Base-by-base conservation (phyloP, 2,888 invertebrate species). In the Girardia tigrina region DNA sequence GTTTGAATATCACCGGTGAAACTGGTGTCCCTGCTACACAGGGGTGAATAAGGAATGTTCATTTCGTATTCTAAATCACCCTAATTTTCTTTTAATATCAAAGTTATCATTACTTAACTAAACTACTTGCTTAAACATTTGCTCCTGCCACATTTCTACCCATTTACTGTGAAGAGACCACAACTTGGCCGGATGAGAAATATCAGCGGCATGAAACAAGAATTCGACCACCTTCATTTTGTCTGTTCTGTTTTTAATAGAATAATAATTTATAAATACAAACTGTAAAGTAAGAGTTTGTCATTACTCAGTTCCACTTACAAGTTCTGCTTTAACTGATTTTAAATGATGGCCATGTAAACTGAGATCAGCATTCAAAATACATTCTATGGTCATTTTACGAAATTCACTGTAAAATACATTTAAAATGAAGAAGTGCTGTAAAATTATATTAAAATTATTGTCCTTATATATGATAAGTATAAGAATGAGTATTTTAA, bases 341-440 rank as follows among this genome's bases (percentile, higher is more conserved):
- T 56, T 56, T 16, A 56, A 56, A 56, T 56, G 56, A n/a, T 56
- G n/a, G 23, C n/a, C n/a, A 56, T 56, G 56, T 56, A 20, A 23
- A 56, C 8, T 12, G n/a, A 12, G 56, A 56, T 56, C 56, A 8
- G 8, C 4, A 56, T n/a, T 56, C n/a, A 56, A n/a, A 4, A 56
- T 23, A 56, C 56, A 56, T 16, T 56, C 56, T 20, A 56, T 56
- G 23, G 23, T 23, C 2, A 2, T 12, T 56, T 56, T 56, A 16
- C 56, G 56, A 56, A 56, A 56, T 56, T 56, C 56, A 56, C 56
- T 56, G n/a, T n/a, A n/a, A n/a, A n/a, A n/a, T n/a, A n/a, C n/a
- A n/a, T n/a, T n/a, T n/a, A n/a, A n/a, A n/a, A n/a, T n/a, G n/a
- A n/a, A n/a, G n/a, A n/a, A n/a, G n/a, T n/a, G n/a, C n/a, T n/a